A percentile compares a stretch with the other conserved stretches of the same genome.
These are phyloP conservation scores for Brienomyrus longianalis DNA, from an alignment of 2,113 vertebrate species.

Conservation along the genomic window DNA sequence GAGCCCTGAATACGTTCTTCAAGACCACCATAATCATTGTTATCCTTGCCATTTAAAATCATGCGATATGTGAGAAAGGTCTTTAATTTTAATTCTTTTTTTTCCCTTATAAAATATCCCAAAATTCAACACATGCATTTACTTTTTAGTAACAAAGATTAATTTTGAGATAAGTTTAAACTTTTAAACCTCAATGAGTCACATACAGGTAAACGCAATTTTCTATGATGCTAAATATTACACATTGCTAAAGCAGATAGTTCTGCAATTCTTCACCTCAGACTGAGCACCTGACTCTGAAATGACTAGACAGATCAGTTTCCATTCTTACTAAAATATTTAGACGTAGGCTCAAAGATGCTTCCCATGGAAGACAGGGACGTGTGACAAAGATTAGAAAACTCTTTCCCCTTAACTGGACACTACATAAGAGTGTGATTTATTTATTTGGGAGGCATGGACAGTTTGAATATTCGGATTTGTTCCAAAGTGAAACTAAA, in stretches of 20 bases:
- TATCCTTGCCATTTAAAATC: background rate
- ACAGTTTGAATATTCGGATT: background rate
- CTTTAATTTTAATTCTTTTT: background rate
- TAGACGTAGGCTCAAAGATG: background rate
- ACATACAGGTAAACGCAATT: background rate
- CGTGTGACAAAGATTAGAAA: background rate
- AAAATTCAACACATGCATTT: background rate
- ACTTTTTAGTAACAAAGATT: background rate
- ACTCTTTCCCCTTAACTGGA: background rate
- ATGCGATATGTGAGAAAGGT: background rate
- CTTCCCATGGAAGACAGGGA: background rate
- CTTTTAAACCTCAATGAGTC: background rate
- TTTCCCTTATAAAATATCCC: background rate
- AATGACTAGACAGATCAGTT: background rate
- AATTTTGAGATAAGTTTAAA: background rate
- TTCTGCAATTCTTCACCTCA: background rate
- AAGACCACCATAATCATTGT: background rate
- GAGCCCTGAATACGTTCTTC: background rate
- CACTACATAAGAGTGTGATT: background rate
- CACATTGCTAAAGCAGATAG: background rate
- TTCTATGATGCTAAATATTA: background rate
- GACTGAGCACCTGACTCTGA: background rate
- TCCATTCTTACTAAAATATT: background rate
- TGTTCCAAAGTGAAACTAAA: conserved; percentile 3
- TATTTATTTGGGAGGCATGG: background rate